phyloP scores from a whole-genome alignment of 2,113 vertebrate species.

The Mionectes macconnelli region DNA sequence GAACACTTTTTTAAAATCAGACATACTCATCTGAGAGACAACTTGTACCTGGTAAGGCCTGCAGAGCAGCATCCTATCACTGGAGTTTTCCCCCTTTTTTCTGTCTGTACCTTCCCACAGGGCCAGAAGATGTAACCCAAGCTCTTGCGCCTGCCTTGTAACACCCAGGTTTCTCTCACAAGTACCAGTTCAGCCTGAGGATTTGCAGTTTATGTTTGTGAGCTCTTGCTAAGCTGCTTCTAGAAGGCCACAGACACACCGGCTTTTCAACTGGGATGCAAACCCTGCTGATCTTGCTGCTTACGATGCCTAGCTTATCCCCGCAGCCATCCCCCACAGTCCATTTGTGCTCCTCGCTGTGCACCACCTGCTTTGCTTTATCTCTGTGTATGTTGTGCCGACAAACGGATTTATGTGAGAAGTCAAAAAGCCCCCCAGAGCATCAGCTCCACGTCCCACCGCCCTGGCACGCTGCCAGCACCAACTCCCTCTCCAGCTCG shows the following conservation, averaged over 20 bases:
- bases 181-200: not conserved
- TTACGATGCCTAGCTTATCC: not conserved
- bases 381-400: rapidly evolving
- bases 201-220: not conserved
- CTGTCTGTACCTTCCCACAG: not conserved
- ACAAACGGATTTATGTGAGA: rapidly evolving
- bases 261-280: not conserved
- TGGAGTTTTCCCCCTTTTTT: rapidly evolving
- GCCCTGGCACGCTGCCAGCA: not conserved
- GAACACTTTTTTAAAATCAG: not conserved
- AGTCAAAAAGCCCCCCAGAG: not conserved
- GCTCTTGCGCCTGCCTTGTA: not conserved
- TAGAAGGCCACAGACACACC: not conserved
- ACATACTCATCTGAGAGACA: not conserved
- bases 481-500: not conserved
- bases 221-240: not conserved
- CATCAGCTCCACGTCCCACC: not conserved
- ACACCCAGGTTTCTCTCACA: rapidly evolving
- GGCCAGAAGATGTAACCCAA: not conserved
- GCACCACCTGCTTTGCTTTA: not conserved
- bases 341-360: not conserved
- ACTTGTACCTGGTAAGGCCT: not conserved
- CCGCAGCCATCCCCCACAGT: not conserved
- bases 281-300: not conserved
- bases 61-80: not conserved